phyloP scores from a whole-genome alignment of 2,113 vertebrate species.

The Megaptera novaeangliae region DNA sequence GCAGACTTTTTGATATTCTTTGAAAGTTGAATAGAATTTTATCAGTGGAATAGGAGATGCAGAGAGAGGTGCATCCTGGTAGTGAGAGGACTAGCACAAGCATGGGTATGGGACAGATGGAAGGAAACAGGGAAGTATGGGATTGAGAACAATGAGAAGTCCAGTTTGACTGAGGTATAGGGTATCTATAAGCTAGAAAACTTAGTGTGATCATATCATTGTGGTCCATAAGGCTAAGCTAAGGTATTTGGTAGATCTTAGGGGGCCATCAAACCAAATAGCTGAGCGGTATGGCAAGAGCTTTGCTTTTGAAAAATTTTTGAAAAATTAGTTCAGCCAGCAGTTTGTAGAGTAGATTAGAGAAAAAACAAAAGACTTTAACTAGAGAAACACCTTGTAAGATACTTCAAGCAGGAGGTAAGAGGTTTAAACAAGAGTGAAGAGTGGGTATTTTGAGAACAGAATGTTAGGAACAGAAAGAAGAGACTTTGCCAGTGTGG shows the following conservation, averaged over 20 bases:
- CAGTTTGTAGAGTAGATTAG: background rate
- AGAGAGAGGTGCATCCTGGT: background rate
- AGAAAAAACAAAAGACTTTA: background rate
- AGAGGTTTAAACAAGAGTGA: background rate
- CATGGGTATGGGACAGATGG: background rate
- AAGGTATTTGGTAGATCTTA: slow-evolving; percentile 6
- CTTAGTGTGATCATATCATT: background rate
- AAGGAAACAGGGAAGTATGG: background rate
- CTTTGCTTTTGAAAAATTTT: slow-evolving; percentile 33
- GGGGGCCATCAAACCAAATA: background rate
- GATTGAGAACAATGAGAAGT: background rate
- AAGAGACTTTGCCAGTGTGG: background rate
- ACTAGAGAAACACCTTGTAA: slow-evolving; percentile 19
- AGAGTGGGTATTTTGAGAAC: background rate
- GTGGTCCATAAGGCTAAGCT: background rate
- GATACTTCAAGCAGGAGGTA: background rate
- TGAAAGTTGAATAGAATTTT: background rate
- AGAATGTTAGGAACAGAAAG: background rate
- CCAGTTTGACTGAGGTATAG: background rate
- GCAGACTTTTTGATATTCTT: background rate
- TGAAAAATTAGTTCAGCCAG: slow-evolving; percentile 1
- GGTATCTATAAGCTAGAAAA: background rate
- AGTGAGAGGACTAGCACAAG: background rate
- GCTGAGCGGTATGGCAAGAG: background rate
- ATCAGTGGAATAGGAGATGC: background rate